Conservation (phyloP, 2,888 invertebrate genomes). For the Agriopis aurantiaria region DNA sequence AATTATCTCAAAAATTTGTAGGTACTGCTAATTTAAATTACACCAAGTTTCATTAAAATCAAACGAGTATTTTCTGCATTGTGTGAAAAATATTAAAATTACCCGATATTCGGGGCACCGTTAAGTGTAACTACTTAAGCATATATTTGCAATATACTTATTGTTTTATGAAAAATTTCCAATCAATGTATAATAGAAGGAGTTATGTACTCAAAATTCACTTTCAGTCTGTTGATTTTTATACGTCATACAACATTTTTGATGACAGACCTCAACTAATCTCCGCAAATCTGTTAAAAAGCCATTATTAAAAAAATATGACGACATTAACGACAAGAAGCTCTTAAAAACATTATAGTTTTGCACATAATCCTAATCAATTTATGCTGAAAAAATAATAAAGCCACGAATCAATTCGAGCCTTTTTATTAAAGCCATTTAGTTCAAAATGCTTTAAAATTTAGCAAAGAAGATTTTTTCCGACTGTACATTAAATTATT, state of each 20-base stretch:
- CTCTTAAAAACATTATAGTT: slow-evolving; percentile 25
- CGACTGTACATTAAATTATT: slow-evolving; percentile 14
- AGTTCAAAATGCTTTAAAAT: slow-evolving; percentile 13
- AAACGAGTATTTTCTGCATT: too few relatives aligned
- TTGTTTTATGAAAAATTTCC: too few relatives aligned
- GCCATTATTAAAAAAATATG: slow-evolving; percentile 26
- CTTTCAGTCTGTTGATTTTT: neutral
- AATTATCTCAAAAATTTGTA: too few relatives aligned
- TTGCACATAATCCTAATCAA: slow-evolving; percentile 10
- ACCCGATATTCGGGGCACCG: too few relatives aligned
- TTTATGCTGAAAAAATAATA: slow-evolving; percentile 15
- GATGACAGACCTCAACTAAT: slow-evolving; percentile 22
- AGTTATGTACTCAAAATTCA: neutral
- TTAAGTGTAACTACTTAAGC: too few relatives aligned
- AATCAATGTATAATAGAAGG: neutral
- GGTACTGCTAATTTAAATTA: too few relatives aligned
- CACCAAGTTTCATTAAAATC: too few relatives aligned
- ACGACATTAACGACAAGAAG: slow-evolving; percentile 27
- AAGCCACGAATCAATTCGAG: neutral
- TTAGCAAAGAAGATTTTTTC: slow-evolving; percentile 15
- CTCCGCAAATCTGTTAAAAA: slow-evolving; percentile 14
- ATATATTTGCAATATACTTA: too few relatives aligned
- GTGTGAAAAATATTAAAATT: too few relatives aligned
- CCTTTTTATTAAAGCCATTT: neutral
- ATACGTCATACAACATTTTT: slow-evolving; percentile 7